Base-by-base conservation (phyloP, 2,113 vertebrate genomes). In the Paramisgurnus dabryanus region DNA sequence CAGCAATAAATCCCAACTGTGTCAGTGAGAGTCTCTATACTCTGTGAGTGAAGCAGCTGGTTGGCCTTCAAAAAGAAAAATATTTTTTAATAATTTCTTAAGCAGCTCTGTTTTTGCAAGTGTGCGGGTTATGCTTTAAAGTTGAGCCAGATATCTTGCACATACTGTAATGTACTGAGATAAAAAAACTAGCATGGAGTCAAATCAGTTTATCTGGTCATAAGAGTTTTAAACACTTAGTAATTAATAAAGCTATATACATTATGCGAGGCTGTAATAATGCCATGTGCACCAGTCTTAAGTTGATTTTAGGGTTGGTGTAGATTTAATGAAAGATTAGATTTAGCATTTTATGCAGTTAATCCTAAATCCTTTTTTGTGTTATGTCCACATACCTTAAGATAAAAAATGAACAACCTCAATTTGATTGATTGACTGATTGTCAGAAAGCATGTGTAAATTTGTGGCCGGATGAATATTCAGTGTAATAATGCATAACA, bases 401-500 rank as follows among this genome's bases (percentile, higher is more conserved):
- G 27, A 34, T 34, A 3, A 34, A 34, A 34, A 34, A 34, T 34
- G 27, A 34, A 34, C 27, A 34, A 34, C 27, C 27, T 34, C 27
- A 34, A 34, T 34, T 34, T 45, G 39, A 45, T 73, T 81, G 63
- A 71, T 78, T 81, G 57, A 66, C 67, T 83, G 49, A 70, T 80
- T 72, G 27, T 83, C 34, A 77, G 53, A 66, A 13, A 40, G 47
- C 50, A 55, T 66, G 74, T 65, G 61, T 55, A 53, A 72, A 78
- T 83, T 73, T 85, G 80, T 82, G 66, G 82, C 73, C 61, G 58
- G 64, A 85, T 83, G 86, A 88, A 89, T 87, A 86, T 91, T 73
- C 82, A 68, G 84, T 89, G 75, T 89, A 90, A 91, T 90, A 92
- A 87, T 85, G 85, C 85, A 82, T 89, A 88, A 88, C 89, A 89